Conservation (phyloP, 2,113 vertebrate genomes). For the Actinemys pallida region DNA sequence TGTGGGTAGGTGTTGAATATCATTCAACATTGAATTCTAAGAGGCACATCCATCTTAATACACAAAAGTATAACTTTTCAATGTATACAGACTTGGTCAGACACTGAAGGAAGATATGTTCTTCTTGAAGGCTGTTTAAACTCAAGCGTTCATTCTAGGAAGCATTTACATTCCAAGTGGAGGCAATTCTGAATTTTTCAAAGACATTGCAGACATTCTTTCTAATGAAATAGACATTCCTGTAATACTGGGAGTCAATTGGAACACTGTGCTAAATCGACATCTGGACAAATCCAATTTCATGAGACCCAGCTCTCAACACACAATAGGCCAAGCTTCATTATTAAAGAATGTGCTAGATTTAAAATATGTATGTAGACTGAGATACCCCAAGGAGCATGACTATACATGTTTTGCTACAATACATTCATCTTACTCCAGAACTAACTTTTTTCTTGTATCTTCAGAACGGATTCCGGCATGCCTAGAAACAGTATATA, state of each 20-base stretch:
- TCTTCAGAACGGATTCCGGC: not conserved
- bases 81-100: no score
- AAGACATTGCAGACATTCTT: not conserved
- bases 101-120: no score
- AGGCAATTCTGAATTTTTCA: not conserved
- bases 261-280: not conserved
- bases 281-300: not conserved
- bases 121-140: not conserved
- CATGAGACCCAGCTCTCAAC: not conserved
- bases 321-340: not conserved
- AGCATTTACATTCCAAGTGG: not conserved
- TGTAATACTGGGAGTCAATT: not conserved
- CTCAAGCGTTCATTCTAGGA: not conserved
- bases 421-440: no score
- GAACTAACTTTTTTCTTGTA: not conserved
- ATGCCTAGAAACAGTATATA: not conserved
- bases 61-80: no score
- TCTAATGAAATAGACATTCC: not conserved
- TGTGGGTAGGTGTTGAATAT: no score
- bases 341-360: not conserved
- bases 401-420: no score
- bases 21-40: no score
- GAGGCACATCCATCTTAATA: no score
- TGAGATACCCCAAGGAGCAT: not conserved
- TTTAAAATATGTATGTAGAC: not conserved